Percentiles rank a stretch among this genome's conserved stretches.
Evolutionary conservation across 2,797 vertebrate genomes (phyloP).

Genomic region (Staurois parvus): DNA sequence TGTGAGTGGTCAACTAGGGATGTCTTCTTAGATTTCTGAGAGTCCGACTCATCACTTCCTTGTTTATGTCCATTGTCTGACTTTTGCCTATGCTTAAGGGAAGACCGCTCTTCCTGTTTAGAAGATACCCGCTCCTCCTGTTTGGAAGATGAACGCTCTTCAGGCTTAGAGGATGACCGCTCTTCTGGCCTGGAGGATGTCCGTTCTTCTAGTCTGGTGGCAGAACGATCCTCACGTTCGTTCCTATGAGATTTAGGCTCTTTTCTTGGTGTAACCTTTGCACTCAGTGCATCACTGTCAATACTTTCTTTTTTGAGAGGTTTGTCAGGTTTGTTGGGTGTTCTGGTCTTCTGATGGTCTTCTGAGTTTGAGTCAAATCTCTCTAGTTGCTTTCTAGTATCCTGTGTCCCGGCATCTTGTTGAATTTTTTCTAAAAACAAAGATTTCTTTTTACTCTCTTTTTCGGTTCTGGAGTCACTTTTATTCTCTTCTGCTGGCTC

Average conservation of each 20-base stretch:
- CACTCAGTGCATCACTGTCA: constrained; percentile 71
- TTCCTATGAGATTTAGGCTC: constrained; percentile 73
- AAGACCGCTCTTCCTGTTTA: constrained; percentile 77
- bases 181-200: constrained; percentile 19
- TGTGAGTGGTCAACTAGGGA: constrained; percentile 72
- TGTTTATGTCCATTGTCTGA: constrained; percentile 76
- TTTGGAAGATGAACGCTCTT: constrained; percentile 75
- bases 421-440: constrained; percentile 74
- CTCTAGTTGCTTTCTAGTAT: constrained; percentile 80
- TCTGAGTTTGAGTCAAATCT: constrained; percentile 83
- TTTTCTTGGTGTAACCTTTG: constrained; percentile 72
- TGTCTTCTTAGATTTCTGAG: constrained; percentile 69
- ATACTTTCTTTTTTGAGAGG: constrained; percentile 80
- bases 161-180: constrained; percentile 60
- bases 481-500: constrained; percentile 83
- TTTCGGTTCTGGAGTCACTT: constrained; percentile 75
- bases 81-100: constrained; percentile 82
- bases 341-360: constrained; percentile 85
- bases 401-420: constrained; percentile 73
- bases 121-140: constrained; percentile 79
- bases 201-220: constrained; percentile 77
- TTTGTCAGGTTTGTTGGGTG: constrained; percentile 77
- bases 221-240: constrained; percentile 88
- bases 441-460: constrained; percentile 78
- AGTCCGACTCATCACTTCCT: constrained; percentile 75